These are phyloP conservation scores for Serinus canaria DNA, from an alignment of 2,113 vertebrate genomes.

Conservation along the genomic window DNA sequence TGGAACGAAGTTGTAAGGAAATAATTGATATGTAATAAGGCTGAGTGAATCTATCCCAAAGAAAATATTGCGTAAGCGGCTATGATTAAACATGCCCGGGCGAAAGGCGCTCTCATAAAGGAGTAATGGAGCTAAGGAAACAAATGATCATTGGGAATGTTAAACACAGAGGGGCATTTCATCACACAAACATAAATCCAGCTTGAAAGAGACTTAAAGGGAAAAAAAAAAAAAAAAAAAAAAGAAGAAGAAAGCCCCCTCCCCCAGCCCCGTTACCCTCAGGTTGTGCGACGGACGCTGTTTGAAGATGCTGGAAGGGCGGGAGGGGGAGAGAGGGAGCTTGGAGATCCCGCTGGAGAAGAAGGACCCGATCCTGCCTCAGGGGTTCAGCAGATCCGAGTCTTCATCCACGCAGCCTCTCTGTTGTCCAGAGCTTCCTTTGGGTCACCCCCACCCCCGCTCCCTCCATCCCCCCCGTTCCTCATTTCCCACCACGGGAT, in stretches of 20 bases:
- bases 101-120: conserved; percentile 58
- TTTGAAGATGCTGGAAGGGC: conserved; percentile 3
- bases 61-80: conserved; percentile 74
- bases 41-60: conserved; percentile 69
- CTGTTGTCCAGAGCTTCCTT: background rate
- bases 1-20: conserved; percentile 56
- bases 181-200: conserved; percentile 66
- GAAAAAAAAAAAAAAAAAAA: rapidly evolving
- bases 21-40: conserved; percentile 67
- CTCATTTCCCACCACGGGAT: background rate
- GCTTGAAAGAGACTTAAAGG: conserved; percentile 41
- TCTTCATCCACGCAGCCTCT: background rate
- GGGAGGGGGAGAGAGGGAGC: background rate
- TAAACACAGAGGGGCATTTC: conserved; percentile 69
- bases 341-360: background rate
- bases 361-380: background rate
- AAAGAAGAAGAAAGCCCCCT: background rate
- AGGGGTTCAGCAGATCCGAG: background rate
- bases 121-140: conserved; percentile 64
- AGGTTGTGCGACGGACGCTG: background rate
- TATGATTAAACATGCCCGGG: conserved; percentile 64
- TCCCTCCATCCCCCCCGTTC: background rate
- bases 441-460: background rate
- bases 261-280: background rate
- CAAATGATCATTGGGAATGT: conserved; percentile 65